Evolutionary conservation across 2,797 vertebrate species (phyloP), one percentile per base, ranked within the genome.

Genomic region (Sorex maritimensis): DNA sequence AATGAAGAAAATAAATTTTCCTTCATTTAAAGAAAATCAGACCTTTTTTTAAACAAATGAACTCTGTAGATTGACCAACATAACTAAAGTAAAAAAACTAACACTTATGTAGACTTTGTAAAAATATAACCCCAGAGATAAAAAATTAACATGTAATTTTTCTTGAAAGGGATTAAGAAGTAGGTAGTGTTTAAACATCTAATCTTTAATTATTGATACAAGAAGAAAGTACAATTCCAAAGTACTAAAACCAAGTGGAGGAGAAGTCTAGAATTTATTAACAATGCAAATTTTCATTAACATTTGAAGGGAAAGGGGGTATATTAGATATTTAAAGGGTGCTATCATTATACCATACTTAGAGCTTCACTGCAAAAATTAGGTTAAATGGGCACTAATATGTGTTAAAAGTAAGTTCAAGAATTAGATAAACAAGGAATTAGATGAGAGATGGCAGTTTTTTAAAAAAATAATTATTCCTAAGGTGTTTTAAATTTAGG

Each of bases 401-500:
- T 34, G 72, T 84, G 49, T 44, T 52, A 92, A 52, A 83, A 73
- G 10, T 26, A 81, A 58, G 4, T 80, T 34, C 14, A 92, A 44
- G 34, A 83, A 26, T 74, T 44, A 71, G 46, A 92, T 72, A 15
- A 81, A 86, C 52, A 83, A 79, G 30, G 11, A 67, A 80, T 91
- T 89, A 90, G 41, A 49, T 63, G 87, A 83, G n/a, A 88, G 68
- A 81, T n/a, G 78, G 21, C 77, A 6, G 23, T 77, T 91, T 74
- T 83, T 81, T 69, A 84, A 71, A 38, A 78, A 95, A 88, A 88
- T 88, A 73, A 9, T 78, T 89, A 73, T 52, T 6, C 71, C 44
- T 63, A 61, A 74, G 86, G 71, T 77, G 58, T 80, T 92, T 41
- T 91, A 74, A 94, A 73, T 77, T 89, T 81, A 86, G 28, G 24